Evolutionary conservation across 2,888 invertebrate species (phyloP).

Genomic region (Odontothrips loti): DNA sequence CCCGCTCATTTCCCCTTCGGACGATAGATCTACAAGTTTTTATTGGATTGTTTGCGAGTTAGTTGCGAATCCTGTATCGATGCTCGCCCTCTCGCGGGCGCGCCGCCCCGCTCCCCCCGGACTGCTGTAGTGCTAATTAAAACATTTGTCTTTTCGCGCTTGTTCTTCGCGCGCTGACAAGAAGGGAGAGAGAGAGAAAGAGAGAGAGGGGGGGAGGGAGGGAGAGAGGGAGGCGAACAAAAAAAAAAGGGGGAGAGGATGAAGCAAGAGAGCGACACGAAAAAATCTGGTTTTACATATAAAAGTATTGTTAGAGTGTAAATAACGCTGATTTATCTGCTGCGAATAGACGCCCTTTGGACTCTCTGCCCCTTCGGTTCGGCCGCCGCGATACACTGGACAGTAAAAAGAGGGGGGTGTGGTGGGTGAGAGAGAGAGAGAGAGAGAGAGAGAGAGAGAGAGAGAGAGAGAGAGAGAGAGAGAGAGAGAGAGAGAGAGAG

Average conservation of each 20-base stretch:
- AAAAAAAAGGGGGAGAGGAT: constrained; percentile 15
- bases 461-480: neutral
- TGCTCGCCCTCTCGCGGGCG: no score
- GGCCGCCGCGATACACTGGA: no score
- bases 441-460: neutral
- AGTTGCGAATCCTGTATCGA: constrained; percentile 13
- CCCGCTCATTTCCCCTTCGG: constrained; percentile 32
- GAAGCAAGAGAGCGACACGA: constrained; percentile 2
- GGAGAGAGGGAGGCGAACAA: neutral
- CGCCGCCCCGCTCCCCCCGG: constrained; percentile 7
- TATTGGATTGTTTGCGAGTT: constrained; percentile 26
- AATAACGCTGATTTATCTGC: constrained; percentile 17
- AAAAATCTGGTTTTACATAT: constrained; percentile 29
- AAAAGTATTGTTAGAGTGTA: constrained; percentile 25
- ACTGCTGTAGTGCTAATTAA: constrained; percentile 17
- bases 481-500: neutral
- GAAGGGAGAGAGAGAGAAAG: neutral
- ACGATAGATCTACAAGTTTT: constrained; percentile 25
- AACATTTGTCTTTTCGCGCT: neutral
- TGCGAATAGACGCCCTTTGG: neutral
- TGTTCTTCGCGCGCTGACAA: constrained; percentile 32
- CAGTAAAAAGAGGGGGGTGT: neutral
- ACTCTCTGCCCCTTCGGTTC: no score
- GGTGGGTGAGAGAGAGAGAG: neutral
- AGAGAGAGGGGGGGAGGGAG: constrained; percentile 31